Evolutionary conservation across 1,140 invertebrate genomes (phyloP), one percentile per base, ranked within the genome.

Genomic region (Amyelois transitella): DNA sequence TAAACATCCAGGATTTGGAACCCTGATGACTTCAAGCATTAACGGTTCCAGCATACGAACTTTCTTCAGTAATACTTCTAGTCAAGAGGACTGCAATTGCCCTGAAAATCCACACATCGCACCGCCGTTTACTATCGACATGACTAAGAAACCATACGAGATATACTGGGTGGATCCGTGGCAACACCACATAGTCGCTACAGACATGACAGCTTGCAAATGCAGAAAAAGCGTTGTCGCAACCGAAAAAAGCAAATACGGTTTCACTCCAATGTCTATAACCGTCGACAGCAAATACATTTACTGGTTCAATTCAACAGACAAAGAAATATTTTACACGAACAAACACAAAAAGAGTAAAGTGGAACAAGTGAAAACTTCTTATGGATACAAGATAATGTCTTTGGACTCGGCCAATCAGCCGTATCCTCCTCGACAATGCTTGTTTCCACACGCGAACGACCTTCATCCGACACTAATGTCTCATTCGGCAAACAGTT

Each of bases 341-440:
- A 89, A 90, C 43, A 94, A 94, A 73, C 65, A 86, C 24, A 60
- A 80, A 66, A 63, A 67, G 38, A 69, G 52, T 28, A 77, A 78
- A 60, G 75, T 89, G 12, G 73, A 82, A 52, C 69, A 77, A 4
- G 66, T 81, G 0, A 88, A 87, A 60, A 77, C 74, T 7, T 69
- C 77, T 5, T 72, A 79, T 53, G 88, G 85, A 0, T 85, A 88
- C 60, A 91, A 92, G 67, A 93, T 96, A 17, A 83, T 91, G 69
- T 92, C 94, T 0, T 88, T 93, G 58, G 94, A 95, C 14, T 88
- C 91, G 28, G 92, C 92, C n/a, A 86, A 93, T 18, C 95, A 96
- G 77, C 93, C 93, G 0, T 93, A 94, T 80, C 95, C 94, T 21
- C 86, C 79, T n/a, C 79, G 89, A n/a, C 84, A 91, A 6, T 97